These are phyloP conservation scores for Nephrotoma flavescens DNA, from an alignment of 2,888 invertebrate genomes.

Conservation along the genomic window DNA sequence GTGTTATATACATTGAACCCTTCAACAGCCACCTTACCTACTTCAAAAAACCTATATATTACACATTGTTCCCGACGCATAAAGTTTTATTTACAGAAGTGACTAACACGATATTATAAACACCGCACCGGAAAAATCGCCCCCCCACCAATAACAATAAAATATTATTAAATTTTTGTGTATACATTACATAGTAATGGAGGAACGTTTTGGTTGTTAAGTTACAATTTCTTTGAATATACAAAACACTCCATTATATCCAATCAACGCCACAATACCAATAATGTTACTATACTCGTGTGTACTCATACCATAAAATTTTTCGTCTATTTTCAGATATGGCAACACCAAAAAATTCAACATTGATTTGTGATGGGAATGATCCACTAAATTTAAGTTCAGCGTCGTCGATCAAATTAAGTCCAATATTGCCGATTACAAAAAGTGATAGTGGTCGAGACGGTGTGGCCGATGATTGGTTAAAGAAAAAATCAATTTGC, in stretches of 20 bases:
- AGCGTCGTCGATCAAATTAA: constrained; percentile 16
- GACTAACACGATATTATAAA: too few species aligned
- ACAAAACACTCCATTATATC: background rate
- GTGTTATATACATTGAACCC: too few species aligned
- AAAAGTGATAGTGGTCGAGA: background rate
- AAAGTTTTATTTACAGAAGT: too few species aligned
- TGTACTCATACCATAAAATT: too few species aligned
- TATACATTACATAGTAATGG: too few species aligned
- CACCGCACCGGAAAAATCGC: background rate
- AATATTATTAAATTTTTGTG: background rate
- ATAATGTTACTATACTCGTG: background rate
- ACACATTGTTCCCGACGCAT: too few species aligned
- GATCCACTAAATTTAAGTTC: constrained; percentile 3
- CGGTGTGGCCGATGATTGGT: background rate
- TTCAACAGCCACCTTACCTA: too few species aligned
- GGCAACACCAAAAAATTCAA: constrained; percentile 25
- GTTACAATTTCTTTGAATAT: background rate
- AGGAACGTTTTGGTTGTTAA: background rate
- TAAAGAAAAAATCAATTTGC: constrained; percentile 11
- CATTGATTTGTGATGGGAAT: constrained; percentile 24
- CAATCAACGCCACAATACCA: background rate
- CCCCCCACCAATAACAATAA: background rate
- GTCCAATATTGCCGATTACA: constrained; percentile 25
- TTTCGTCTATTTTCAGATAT: background rate
- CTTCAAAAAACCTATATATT: too few species aligned